Conservation (phyloP, 2,797 vertebrate species). For the Pseudochaenichthys georgianus region DNA sequence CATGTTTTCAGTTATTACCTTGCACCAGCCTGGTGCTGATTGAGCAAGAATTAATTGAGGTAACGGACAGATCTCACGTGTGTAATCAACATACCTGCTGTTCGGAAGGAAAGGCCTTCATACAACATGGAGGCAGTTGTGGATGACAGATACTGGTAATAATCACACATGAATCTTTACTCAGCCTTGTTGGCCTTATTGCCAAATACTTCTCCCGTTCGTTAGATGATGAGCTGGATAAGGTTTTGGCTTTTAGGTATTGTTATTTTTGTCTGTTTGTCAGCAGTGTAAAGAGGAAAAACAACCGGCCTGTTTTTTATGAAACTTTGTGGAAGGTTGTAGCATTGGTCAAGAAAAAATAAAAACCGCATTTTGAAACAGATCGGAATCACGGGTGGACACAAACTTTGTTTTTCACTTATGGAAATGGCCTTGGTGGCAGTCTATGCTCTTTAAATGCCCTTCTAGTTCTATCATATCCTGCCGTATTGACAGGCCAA, state of each 20-base stretch:
- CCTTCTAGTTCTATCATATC: background rate
- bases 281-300: no score
- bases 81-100: slow-evolving; percentile 7
- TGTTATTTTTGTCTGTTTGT: no score
- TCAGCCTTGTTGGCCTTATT: background rate
- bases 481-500: background rate
- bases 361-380: no score
- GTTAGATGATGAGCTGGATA: no score
- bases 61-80: background rate
- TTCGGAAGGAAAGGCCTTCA: background rate
- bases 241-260: no score
- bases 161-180: background rate
- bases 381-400: no score
- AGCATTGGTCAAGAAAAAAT: no score
- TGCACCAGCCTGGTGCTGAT: background rate
- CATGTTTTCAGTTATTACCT: background rate
- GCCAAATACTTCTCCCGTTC: background rate
- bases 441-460: no score
- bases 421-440: no score
- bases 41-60: background rate
- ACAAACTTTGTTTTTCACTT: no score
- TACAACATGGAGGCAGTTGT: background rate
- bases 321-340: no score
- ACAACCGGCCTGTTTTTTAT: no score
- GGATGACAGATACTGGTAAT: slow-evolving; percentile 8